Conservation (phyloP, 2,113 vertebrate genomes). For the Periophthalmus modestus region DNA sequence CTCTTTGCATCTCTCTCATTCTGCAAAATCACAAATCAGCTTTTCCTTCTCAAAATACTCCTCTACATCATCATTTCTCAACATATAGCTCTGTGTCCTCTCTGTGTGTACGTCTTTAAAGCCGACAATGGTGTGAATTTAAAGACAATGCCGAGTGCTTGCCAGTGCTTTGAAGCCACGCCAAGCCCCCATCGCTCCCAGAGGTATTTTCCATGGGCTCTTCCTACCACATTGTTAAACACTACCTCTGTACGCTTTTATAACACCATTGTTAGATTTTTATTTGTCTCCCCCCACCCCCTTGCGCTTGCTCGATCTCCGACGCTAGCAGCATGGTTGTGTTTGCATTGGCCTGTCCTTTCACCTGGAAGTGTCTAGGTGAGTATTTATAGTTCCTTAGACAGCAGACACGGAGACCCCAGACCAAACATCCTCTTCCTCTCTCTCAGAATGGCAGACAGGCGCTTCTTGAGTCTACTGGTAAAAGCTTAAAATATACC, state of each 20-base stretch:
- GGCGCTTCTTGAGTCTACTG: constrained; percentile 2
- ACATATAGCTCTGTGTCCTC: constrained; percentile 47
- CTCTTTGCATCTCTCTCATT: constrained; percentile 31
- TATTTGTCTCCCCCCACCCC: constrained; percentile 56
- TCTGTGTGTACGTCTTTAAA: constrained; percentile 46
- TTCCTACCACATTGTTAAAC: constrained; percentile 77
- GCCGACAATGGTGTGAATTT: constrained; percentile 73
- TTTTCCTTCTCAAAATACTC: constrained; percentile 64
- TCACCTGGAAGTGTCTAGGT: constrained; percentile 79
- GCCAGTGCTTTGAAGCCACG: constrained; percentile 75
- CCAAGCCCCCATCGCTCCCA: constrained; percentile 71
- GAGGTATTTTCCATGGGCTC: constrained; percentile 72
- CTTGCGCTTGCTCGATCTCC: constrained; percentile 24
- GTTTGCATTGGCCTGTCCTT: constrained; percentile 73
- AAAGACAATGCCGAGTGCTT: constrained; percentile 73
- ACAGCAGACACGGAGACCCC: constrained; percentile 78
- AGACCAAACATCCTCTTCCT: constrained; percentile 86
- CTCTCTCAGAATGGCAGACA: constrained; percentile 79
- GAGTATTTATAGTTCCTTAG: constrained; percentile 77
- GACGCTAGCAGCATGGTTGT: constrained; percentile 57
- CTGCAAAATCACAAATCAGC: constrained; percentile 48
- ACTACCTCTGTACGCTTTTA: constrained; percentile 77
- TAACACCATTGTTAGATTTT: constrained; percentile 79
- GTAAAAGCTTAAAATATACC: neutral
- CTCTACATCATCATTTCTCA: constrained; percentile 60